Percentiles rank a stretch among this genome's conserved stretches.
These are phyloP conservation scores for Grantiella picta DNA, from an alignment of 2,113 vertebrate genomes.

Conservation along the genomic window DNA sequence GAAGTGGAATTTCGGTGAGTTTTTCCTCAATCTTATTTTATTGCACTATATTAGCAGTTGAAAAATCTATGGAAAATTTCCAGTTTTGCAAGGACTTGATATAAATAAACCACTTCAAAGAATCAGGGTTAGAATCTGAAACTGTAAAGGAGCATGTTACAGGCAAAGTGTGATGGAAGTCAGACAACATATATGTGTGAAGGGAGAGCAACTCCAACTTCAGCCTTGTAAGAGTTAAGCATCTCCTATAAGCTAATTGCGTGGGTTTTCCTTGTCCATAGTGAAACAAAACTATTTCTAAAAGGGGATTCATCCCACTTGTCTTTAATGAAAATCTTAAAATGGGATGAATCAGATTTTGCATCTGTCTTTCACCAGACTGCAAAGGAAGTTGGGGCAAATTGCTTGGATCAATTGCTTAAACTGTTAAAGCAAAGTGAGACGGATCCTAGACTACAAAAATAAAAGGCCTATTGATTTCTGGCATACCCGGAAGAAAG, in stretches of 20 bases:
- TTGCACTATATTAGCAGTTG: not conserved
- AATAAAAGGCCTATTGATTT: not conserved
- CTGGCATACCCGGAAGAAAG: not conserved
- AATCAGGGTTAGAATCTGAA: not conserved
- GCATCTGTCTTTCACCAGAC: not conserved
- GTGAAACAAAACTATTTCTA: not conserved
- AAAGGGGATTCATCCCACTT: not conserved
- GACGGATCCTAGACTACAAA: not conserved
- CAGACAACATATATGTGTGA: not conserved
- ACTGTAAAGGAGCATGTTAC: not conserved
- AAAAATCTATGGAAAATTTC: not conserved
- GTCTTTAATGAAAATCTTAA: not conserved
- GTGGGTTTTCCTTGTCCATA: not conserved
- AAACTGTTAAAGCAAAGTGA: not conserved
- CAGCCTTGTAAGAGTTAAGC: not conserved
- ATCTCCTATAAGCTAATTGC: not conserved
- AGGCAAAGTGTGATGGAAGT: not conserved
- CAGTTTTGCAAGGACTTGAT: not conserved
- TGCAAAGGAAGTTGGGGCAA: not conserved
- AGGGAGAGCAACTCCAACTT: not conserved
- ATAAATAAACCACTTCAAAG: not conserved
- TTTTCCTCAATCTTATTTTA: not conserved
- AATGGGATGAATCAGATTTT: not conserved
- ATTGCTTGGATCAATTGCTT: not conserved
- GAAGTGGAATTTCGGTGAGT: not conserved